Evolutionary conservation across 2,888 invertebrate genomes (phyloP).

Genomic region (Saturnia japonica): DNA sequence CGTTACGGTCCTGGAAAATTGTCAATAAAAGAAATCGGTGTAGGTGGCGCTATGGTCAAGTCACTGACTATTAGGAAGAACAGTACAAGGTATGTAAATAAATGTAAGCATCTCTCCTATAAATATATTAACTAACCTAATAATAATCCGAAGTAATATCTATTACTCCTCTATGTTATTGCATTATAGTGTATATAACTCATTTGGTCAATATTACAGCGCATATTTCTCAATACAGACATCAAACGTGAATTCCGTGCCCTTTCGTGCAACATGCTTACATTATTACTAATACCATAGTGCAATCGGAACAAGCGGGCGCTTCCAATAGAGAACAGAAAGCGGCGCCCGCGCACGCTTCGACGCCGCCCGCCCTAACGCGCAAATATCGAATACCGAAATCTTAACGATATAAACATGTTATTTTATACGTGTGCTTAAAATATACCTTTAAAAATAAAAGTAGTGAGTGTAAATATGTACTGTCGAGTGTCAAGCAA

Average conservation of each 20-base stretch:
- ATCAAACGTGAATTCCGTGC: slow-evolving; percentile 28
- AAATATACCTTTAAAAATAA: slow-evolving; percentile 22
- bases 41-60: too few species aligned
- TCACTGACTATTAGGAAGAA: too few species aligned
- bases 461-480: slow-evolving; percentile 41
- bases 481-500: slow-evolving; percentile 44
- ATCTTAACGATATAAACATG: slow-evolving; percentile 11
- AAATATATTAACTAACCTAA: not conserved
- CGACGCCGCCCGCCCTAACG: slow-evolving; percentile 70
- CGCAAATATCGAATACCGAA: slow-evolving; percentile 16
- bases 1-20: too few species aligned
- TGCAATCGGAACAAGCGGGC: slow-evolving; percentile 49
- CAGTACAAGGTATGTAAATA: too few species aligned
- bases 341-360: slow-evolving; percentile 75
- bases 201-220: not conserved
- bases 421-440: slow-evolving; percentile 14
- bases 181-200: not conserved
- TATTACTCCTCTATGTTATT: not conserved
- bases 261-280: slow-evolving; percentile 58
- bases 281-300: slow-evolving; percentile 62
- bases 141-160: not conserved
- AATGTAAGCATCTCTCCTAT: not conserved
- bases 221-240: slow-evolving; percentile 20
- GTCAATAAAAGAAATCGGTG: too few species aligned
- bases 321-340: slow-evolving; percentile 65